Base-by-base conservation (phyloP, 1,140 invertebrate genomes). In the Aradophagus sp. region DNA sequence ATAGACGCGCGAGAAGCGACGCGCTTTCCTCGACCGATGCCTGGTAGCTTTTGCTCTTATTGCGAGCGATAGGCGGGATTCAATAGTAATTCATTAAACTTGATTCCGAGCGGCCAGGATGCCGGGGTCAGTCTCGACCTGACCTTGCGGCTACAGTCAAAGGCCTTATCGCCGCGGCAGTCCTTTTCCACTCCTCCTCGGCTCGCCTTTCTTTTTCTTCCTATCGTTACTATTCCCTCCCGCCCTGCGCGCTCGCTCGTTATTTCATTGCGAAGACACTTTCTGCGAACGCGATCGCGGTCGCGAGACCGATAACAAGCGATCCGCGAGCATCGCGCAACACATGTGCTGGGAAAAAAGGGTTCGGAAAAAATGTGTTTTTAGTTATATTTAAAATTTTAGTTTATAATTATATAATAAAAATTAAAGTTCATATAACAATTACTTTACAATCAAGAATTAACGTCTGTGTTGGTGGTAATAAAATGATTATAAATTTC, bases 1-100 rank as follows among this genome's bases (percentile, higher is more conserved):
- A 77, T 76, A 77, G 72, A 72, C 44, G 14, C 44, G 62, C 44
- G 62, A 53, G 23, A 53, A 38, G 47, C 73, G 53, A 67, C 65
- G 68, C 66, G 74, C 74, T 76, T 75, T 73, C 45, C 62, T 76
- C 61, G 63, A 17, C 53, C 36, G 45, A 27, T 69, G 76, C 53
- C 63, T 73, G 62, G 55, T 76, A 52, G 70, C 76, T 77, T 78
- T 79, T 79, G 72, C 62, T 82, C 69, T 82, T 81, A 79, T 81
- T 83, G 76, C 65, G 72, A 59, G 77, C 70, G 76, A 81, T 79
- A 83, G 77, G 79, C 78, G 81, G 75, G 77, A 85, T 83, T 84
- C 80, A 85, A 83, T 85, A 84, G 80, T 82, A 82, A 85, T 83
- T 84, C 82, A 84, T 84, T 83, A 85, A 80, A 79, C 74, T 77